Evolutionary conservation across 2,113 vertebrate genomes (phyloP), one percentile per base, ranked within the genome.

Genomic region (Gnathonemus echidnorhynchus): DNA sequence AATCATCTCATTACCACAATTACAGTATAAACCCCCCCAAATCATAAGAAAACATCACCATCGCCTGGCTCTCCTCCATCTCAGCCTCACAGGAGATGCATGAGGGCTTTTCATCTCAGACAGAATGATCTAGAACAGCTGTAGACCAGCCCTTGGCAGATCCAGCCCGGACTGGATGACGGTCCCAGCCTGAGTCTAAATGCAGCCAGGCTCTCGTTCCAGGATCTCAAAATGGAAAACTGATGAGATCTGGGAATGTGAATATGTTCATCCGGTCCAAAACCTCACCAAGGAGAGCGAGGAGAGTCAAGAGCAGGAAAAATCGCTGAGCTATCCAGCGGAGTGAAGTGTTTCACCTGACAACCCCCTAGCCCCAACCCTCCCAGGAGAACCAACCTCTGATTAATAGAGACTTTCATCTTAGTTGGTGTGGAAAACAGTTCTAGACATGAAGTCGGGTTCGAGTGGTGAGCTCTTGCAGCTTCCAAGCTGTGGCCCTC

Each of bases 291-390:
- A 42, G 35, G 74, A 42, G 74, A 80, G 31, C 35, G 4, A 42
- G 90, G 42, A 42, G 74, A 17, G 35, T 7, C 31, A 17, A 80
- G 31, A 80, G 35, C 74, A 27, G 53, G 62, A 83, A 89, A 92
- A 92, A 91, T 89, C 90, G 87, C 87, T 89, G 90, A 42, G 83
- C 91, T 89, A 52, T 27, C 74, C 91, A 19, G 77, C 5, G 5
- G 83, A 24, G 39, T 17, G 39, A 24, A 19, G 8, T 46, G 39
- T 85, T 58, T 89, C 70, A 80, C 15, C 62, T 70, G 62, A 45
- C 56, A 49, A 3, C n/a, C 88, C 48, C 48, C 88, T 15, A 21
- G 13, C 9, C 85, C 56, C 77, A 0, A 21, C 52, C 31, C 17
- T 21, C 21, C 5, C 39, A 11, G 1, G 86, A 35, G 2, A 87